Percentiles rank a stretch among this genome's conserved stretches.
Conservation (phyloP, 2,113 vertebrate genomes). For the Ciconia stormi region DNA sequence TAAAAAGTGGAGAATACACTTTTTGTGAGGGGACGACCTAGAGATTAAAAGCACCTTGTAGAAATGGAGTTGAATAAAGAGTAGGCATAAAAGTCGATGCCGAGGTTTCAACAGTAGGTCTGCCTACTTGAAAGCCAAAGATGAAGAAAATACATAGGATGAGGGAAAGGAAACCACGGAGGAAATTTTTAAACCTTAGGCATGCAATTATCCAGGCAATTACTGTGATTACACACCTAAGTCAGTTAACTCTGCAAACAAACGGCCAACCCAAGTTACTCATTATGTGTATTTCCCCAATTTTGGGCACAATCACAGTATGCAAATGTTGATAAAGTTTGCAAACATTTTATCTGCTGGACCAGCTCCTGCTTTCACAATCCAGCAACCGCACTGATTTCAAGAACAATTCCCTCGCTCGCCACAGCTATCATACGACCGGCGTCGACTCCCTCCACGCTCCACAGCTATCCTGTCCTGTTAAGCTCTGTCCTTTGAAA, state of each 20-base stretch:
- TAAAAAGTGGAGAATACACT: not conserved
- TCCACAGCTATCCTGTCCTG: conserved; percentile 4
- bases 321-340: not conserved
- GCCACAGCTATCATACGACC: not conserved
- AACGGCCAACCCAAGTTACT: not conserved
- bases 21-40: not conserved
- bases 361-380: not conserved
- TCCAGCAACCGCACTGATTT: not conserved
- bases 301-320: not conserved
- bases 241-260: not conserved
- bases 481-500: conserved; percentile 21
- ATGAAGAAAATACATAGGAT: not conserved
- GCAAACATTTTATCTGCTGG: not conserved
- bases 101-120: not conserved
- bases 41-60: not conserved
- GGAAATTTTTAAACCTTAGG: not conserved
- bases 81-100: not conserved
- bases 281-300: not conserved
- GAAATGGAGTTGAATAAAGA: not conserved
- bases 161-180: not conserved
- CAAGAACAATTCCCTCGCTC: not conserved
- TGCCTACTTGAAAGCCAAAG: not conserved
- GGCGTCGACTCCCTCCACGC: not conserved
- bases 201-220: not conserved
- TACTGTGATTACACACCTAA: not conserved